phyloP scores from a whole-genome alignment of 2,113 vertebrate genomes.

The Salvelinus fontinalis region DNA sequence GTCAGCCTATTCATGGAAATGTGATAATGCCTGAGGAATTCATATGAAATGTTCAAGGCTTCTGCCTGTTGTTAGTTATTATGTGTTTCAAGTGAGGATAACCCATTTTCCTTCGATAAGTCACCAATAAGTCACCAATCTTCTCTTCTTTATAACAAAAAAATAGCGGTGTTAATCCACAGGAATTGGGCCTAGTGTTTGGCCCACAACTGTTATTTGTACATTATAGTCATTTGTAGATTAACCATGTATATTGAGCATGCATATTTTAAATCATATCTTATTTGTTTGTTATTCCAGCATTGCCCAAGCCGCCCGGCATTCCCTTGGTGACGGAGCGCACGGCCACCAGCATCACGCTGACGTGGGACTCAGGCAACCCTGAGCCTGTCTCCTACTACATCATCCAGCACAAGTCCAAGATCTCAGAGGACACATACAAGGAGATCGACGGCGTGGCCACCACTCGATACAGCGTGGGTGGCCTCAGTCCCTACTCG shows the following conservation, averaged over 20 bases:
- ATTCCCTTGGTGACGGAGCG: slow-evolving; percentile 93
- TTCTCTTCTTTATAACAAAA: background rate
- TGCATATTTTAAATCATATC: slow-evolving; percentile 31
- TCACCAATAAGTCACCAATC: too few species aligned
- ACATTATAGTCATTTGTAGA: too few species aligned
- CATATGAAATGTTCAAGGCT: too few species aligned
- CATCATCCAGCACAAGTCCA: slow-evolving; percentile 96
- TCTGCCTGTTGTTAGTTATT: too few species aligned
- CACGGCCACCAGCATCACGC: slow-evolving; percentile 95
- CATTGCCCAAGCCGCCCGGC: slow-evolving; percentile 93
- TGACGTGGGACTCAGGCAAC: slow-evolving; percentile 99
- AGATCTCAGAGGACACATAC: slow-evolving; percentile 88
- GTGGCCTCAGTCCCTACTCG: slow-evolving; percentile 95
- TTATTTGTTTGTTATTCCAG: slow-evolving; percentile 66
- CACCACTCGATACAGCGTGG: slow-evolving; percentile 96
- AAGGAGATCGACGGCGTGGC: slow-evolving; percentile 98
- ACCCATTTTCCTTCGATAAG: too few species aligned
- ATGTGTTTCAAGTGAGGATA: too few species aligned
- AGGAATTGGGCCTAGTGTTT: too few species aligned
- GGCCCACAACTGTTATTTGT: too few species aligned
- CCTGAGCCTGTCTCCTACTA: slow-evolving; percentile 97
- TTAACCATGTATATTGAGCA: background rate
- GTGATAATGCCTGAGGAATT: too few species aligned
- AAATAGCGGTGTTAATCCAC: too few species aligned
- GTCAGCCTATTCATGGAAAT: too few species aligned